Conservation (phyloP, 2,113 vertebrate species). For the Morone saxatilis region DNA sequence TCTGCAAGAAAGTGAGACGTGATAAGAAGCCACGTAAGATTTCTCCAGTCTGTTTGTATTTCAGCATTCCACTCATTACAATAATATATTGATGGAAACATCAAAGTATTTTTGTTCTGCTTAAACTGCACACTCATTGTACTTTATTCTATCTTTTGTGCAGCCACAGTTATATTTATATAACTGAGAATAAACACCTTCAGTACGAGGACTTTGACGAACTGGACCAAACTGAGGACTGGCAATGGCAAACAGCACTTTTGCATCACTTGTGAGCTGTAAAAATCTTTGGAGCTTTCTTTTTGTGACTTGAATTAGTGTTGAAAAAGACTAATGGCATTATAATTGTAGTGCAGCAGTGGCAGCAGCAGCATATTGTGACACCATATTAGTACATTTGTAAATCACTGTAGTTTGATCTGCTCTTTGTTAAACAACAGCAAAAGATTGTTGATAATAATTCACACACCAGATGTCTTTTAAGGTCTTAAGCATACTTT, state of each 20-base stretch:
- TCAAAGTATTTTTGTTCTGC: background rate
- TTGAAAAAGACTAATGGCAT: background rate
- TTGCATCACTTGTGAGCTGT: background rate
- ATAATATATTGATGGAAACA: background rate
- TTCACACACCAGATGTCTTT: background rate
- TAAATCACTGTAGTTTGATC: background rate
- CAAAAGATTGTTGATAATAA: background rate
- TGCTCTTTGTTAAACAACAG: background rate
- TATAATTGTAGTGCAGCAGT: background rate
- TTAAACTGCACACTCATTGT: background rate
- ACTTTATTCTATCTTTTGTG: background rate
- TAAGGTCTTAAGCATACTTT: background rate
- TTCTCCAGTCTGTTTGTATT: background rate
- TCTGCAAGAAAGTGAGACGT: background rate
- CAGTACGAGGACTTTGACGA: background rate
- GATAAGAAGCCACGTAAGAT: slow-evolving; percentile 32
- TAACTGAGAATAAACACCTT: background rate
- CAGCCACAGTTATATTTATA: background rate
- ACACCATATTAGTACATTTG: background rate
- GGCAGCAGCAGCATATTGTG: too few relatives aligned
- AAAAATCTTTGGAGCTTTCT: background rate
- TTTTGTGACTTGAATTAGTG: background rate
- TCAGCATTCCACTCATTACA: background rate
- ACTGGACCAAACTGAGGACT: background rate
- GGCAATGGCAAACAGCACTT: background rate